These are phyloP conservation scores for Petrocephalus zakoni DNA, from an alignment of 2,113 vertebrate genomes.

Conservation along the genomic window DNA sequence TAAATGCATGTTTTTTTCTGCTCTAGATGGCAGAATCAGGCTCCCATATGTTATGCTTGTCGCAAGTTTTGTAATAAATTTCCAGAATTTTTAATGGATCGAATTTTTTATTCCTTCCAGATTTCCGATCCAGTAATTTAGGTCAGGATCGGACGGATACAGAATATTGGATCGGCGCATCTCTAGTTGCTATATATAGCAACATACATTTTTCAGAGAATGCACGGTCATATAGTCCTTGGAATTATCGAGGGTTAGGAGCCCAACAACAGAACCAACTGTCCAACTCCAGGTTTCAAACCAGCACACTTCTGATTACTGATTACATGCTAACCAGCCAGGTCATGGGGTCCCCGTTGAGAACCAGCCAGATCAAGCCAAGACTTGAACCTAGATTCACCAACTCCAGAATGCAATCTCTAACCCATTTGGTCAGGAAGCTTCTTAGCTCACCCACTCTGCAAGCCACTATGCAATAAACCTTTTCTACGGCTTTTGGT, in stretches of 20 bases:
- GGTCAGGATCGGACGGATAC: too few relatives aligned
- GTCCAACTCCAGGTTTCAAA: not conserved
- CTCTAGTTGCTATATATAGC: not conserved
- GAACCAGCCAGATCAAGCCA: not conserved
- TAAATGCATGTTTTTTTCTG: too few relatives aligned
- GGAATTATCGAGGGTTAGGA: not conserved
- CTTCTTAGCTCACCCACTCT: not conserved
- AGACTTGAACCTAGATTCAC: not conserved
- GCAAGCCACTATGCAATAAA: not conserved
- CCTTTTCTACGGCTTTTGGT: not conserved
- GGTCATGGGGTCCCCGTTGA: not conserved
- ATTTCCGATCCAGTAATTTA: too few relatives aligned
- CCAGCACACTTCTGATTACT: not conserved
- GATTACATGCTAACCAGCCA: not conserved
- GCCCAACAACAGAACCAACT: not conserved
- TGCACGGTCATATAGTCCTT: not conserved
- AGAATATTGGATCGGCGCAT: too few relatives aligned
- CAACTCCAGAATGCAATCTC: not conserved
- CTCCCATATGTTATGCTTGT: too few relatives aligned
- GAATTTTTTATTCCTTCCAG: too few relatives aligned
- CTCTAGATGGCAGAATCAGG: too few relatives aligned
- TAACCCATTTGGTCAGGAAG: not conserved
- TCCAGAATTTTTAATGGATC: too few relatives aligned
- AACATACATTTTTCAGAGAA: not conserved
- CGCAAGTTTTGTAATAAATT: too few relatives aligned